Evolutionary conservation across 2,888 invertebrate genomes (phyloP).

Genomic region (Aethes cnicana): DNA sequence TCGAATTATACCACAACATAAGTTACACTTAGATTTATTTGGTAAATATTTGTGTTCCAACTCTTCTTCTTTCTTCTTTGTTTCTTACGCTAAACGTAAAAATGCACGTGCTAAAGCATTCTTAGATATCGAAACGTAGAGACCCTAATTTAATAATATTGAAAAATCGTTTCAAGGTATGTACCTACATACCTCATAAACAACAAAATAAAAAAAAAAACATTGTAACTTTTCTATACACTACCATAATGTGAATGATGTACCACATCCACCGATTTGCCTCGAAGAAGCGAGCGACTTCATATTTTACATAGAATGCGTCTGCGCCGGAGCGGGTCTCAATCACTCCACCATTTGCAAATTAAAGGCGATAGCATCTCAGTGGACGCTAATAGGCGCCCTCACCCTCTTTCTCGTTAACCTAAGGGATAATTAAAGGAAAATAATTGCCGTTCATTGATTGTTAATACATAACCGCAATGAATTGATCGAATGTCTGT

Average conservation of each 20-base stretch:
- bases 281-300: constrained; percentile 55
- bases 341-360: constrained; percentile 78
- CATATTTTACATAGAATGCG: constrained; percentile 82
- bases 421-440: constrained; percentile 14
- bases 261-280: constrained; percentile 58
- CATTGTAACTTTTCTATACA: too few species aligned
- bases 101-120: too few species aligned
- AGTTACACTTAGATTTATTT: too few species aligned
- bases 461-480: not conserved
- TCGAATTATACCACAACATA: too few species aligned
- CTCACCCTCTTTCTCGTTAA: constrained; percentile 28
- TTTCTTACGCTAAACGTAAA: not conserved
- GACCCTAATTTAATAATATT: too few species aligned
- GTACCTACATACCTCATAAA: too few species aligned
- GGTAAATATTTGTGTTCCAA: too few species aligned
- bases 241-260: constrained; percentile 26
- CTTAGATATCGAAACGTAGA: too few species aligned
- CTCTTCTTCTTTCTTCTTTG: not conserved
- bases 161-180: too few species aligned
- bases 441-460: not conserved
- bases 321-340: constrained; percentile 64
- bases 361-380: constrained; percentile 66
- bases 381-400: constrained; percentile 32
- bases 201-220: not conserved
- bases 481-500: too few species aligned